Evolutionary conservation across 1,140 invertebrate species (phyloP).

Genomic region (Drosophila ercepeae): DNA sequence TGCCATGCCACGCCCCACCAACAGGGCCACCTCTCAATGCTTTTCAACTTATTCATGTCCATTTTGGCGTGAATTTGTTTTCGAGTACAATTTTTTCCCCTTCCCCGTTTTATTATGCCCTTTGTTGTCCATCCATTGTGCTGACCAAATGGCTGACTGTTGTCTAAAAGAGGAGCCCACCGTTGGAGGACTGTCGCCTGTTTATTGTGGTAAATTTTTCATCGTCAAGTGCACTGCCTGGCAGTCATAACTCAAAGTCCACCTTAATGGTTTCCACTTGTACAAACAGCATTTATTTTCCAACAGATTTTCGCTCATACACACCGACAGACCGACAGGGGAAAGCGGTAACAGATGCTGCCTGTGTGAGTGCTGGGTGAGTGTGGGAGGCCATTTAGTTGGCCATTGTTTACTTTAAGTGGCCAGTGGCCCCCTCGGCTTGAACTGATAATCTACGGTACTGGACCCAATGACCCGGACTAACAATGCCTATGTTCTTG

Average conservation of each 20-base stretch:
- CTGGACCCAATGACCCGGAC: constrained; percentile 31
- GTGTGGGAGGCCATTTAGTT: constrained; percentile 39
- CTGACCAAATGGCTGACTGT: constrained; percentile 61
- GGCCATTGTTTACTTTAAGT: constrained; percentile 57
- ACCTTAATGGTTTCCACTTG: constrained; percentile 71
- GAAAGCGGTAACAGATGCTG: constrained; percentile 21
- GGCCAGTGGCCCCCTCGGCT: constrained; percentile 27
- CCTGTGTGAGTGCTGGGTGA: constrained; percentile 11
- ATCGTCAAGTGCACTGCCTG: constrained; percentile 69
- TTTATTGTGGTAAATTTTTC: constrained; percentile 74
- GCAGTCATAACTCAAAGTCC: constrained; percentile 75
- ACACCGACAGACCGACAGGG: constrained; percentile 12
- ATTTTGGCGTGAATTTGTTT: constrained; percentile 76
- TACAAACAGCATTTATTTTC: constrained; percentile 53
- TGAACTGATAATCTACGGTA: constrained; percentile 43
- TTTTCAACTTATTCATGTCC: constrained; percentile 77
- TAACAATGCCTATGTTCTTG: constrained; percentile 22
- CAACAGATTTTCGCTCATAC: constrained; percentile 50
- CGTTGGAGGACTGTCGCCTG: constrained; percentile 26
- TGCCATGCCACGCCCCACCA: neutral
- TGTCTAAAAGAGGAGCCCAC: constrained; percentile 25
- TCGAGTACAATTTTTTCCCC: constrained; percentile 43
- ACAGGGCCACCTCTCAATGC: constrained; percentile 49
- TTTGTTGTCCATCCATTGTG: constrained; percentile 58
- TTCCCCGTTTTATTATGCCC: constrained; percentile 15